Evolutionary conservation across 2,888 invertebrate genomes (phyloP).

Genomic region (Hemithea aestivaria): DNA sequence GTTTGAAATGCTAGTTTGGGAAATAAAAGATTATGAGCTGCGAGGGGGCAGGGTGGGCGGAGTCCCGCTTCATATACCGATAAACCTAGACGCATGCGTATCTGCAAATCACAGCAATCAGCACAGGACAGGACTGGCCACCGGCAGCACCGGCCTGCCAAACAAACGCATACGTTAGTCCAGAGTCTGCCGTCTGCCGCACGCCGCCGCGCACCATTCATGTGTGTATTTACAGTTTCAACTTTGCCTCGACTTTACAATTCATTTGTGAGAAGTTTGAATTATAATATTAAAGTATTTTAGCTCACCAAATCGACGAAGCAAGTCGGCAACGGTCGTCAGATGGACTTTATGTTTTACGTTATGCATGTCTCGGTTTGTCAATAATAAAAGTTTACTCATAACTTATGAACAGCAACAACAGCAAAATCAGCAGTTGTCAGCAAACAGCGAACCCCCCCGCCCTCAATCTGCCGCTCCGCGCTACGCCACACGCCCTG

Average conservation of each 20-base stretch:
- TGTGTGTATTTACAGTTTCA: conserved; percentile 2
- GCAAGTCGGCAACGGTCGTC: conserved; percentile 16
- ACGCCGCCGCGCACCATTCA: conserved; percentile 20
- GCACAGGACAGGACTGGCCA: conserved; percentile 78
- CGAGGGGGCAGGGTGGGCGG: conserved; percentile 55
- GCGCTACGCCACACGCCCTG: conserved; percentile 73
- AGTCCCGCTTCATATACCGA: conserved; percentile 38
- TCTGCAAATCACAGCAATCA: conserved; percentile 75
- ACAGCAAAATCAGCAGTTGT: conserved; percentile 76
- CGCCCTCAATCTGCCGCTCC: conserved; percentile 68
- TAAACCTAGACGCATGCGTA: conserved; percentile 62
- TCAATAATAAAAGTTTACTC: conserved; percentile 75
- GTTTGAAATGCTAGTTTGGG: conserved; percentile 21
- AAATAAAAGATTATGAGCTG: conserved; percentile 22
- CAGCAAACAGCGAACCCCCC: conserved; percentile 72
- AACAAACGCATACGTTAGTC: conserved; percentile 71
- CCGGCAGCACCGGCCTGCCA: conserved; percentile 78
- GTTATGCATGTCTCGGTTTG: conserved; percentile 60
- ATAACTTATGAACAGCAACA: conserved; percentile 77
- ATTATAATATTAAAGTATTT: background rate
- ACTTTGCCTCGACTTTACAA: too few relatives aligned
- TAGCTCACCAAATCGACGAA: conserved; percentile 7
- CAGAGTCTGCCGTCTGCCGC: conserved; percentile 45
- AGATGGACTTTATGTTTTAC: conserved; percentile 37
- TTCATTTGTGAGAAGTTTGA: too few relatives aligned